Base-by-base conservation (phyloP, 2,113 vertebrate species). In the Isurus oxyrinchus region DNA sequence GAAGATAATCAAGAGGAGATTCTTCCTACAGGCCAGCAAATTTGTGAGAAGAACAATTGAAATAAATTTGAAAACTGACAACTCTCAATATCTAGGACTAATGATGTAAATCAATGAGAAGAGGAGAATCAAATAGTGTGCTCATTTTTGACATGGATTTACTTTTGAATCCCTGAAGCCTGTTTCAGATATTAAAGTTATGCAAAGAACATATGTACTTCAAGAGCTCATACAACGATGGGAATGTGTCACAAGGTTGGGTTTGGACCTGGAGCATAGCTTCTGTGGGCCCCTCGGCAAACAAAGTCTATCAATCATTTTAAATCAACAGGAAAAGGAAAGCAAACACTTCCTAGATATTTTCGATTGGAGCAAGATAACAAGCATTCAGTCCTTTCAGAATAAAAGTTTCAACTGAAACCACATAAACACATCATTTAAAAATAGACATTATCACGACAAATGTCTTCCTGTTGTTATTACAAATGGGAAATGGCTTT, bases 241-340 rank as follows among this genome's bases (percentile, higher is more conserved):
- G 49, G 84, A 87, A 87, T 25, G 53, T 53, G 49, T 87, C 84
- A 53, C 21, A 76, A 76, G 84, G 44, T 4, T 53, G 53, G 19
- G 44, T 4, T 53, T 53, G 19, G 21, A 21, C 21, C 25, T 53
- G 14, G 23, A 53, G 19, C 21, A 53, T 23, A 53, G 84, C 6
- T 87, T 27, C 84, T 8, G 49, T 87, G 44, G 23, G 10, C 6
- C 49, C 14, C 44, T 87, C 25, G 84, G 14, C 44, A 25, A 87
- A 87, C 84, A 87, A 49, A 87, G 7, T 44, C 44, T 23, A 53
- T 87, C 49, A 87, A 3, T 53, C 44, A 87, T 25, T 87, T 44
- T 87, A 87, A 49, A 25, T 87, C 44, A 87, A 87, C 44, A 87
- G 84, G 84, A 87, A 87, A 87, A 87, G 44, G 84, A 87, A 87